Conservation (phyloP, 2,797 vertebrate genomes). For the Halcyon badia region DNA sequence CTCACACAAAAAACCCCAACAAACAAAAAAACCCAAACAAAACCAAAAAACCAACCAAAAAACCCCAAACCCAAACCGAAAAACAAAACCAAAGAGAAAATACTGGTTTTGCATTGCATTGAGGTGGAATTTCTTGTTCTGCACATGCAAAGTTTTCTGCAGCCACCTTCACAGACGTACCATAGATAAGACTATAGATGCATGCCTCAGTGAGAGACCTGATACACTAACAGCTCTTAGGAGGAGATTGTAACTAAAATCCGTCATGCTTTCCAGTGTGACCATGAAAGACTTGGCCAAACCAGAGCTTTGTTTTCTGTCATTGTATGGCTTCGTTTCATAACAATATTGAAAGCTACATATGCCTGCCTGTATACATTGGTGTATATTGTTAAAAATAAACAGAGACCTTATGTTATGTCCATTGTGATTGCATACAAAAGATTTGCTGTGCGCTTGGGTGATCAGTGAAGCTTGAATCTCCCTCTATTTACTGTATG, state of each 20-base stretch:
- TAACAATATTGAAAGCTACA: constrained; percentile 36
- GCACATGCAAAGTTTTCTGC: background rate
- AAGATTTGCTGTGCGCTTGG: constrained; percentile 81
- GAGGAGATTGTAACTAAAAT: background rate
- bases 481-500: constrained; percentile 88
- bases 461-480: constrained; percentile 85
- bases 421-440: constrained; percentile 84
- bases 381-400: constrained; percentile 79
- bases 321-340: background rate
- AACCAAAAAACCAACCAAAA: background rate
- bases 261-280: background rate
- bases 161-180: background rate
- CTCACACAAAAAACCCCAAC: background rate
- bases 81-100: background rate
- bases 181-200: fast-evolving
- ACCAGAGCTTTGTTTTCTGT: background rate
- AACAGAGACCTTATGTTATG: constrained; percentile 84
- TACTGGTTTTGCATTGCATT: background rate
- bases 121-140: background rate
- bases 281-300: background rate
- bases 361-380: constrained; percentile 33
- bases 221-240: background rate
- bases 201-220: background rate
- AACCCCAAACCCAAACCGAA: background rate
- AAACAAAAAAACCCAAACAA: too few species aligned